These are phyloP conservation scores for Uropetala carovei DNA, from an alignment of 2,888 invertebrate species.

Conservation along the genomic window DNA sequence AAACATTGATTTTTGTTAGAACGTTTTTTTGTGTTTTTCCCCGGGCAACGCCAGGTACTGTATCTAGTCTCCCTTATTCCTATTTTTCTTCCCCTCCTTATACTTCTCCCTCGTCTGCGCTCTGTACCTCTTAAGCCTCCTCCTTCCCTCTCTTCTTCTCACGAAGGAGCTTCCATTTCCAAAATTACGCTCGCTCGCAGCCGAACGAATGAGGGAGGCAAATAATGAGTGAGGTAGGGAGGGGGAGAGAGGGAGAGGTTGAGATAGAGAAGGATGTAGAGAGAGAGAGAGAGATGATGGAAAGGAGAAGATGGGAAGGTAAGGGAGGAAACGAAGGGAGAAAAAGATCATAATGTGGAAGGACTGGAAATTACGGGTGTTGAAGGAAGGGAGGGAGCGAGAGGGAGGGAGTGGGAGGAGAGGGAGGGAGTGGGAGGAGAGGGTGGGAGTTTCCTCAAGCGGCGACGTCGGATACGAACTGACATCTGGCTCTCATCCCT, in stretches of 20 bases:
- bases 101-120: not conserved
- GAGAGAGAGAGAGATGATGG: not conserved
- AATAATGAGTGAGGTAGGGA: not conserved
- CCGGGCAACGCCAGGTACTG: too few relatives aligned
- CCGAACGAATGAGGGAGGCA: not conserved
- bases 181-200: not conserved
- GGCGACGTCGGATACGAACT: too few relatives aligned
- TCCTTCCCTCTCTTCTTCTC: not conserved
- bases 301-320: not conserved
- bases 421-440: not conserved
- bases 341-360: not conserved
- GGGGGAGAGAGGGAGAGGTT: not conserved
- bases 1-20: too few relatives aligned
- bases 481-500: conserved; percentile 57
- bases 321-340: not conserved
- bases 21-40: too few relatives aligned
- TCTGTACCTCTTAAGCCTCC: not conserved
- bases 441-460: conserved; percentile 66
- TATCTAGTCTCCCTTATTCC: too few relatives aligned
- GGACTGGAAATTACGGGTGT: not conserved
- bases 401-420: not conserved
- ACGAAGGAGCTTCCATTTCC: not conserved
- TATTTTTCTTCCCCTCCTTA: too few relatives aligned
- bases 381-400: not conserved
- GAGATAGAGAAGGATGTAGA: not conserved